Evolutionary conservation across 2,113 vertebrate species (phyloP), one percentile per base, ranked within the genome.

Genomic region (Oplegnathus fasciatus): DNA sequence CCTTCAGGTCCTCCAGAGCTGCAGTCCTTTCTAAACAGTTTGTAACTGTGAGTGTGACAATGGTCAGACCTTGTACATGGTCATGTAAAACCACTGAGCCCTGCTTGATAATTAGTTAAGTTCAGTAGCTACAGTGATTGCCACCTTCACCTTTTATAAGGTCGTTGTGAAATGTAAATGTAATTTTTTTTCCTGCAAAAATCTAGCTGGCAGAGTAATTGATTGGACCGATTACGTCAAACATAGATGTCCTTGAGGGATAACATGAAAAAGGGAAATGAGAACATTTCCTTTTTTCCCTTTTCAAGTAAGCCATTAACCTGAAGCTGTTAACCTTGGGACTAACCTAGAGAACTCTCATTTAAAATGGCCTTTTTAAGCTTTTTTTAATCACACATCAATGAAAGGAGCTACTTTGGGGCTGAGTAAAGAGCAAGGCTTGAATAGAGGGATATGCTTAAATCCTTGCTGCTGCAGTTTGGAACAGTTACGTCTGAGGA

Each of bases 251-350:
- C 80, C 68, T 69, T 89, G 50, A 64, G 32, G 24, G 30, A 50
- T n/a, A 73, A 69, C 50, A 65, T 79, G 58, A 78, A 77, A n/a
- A 68, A 78, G 34, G 37, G 40, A 76, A 78, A 54, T 24, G 30
- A 65, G 70, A 58, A 57, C 57, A 61, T 81, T 72, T 61, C 0
- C 34, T 76, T 62, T 75, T 66, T 17, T 46, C 7, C 17, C 6
- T 66, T 81, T 81, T 72, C 44, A 86, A 73, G 52, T 20, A 50
- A 72, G 61, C 34, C 26, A 60, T 55, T 79, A 75, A 82, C 81
- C 77, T 75, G 57, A 69, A 71, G 72, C 30, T 7, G 48, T 73
- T 86, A 83, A 81, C 86, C 64, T 81, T 78, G 57, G 11, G 44
- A 48, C 34, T 40, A 22, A 69, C 66, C 37, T 44, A 18, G 44